A percentile compares a stretch with the other conserved stretches of the same genome.
phyloP scores from a whole-genome alignment of 2,113 vertebrate species.

The Amblyopsis rosae region DNA sequence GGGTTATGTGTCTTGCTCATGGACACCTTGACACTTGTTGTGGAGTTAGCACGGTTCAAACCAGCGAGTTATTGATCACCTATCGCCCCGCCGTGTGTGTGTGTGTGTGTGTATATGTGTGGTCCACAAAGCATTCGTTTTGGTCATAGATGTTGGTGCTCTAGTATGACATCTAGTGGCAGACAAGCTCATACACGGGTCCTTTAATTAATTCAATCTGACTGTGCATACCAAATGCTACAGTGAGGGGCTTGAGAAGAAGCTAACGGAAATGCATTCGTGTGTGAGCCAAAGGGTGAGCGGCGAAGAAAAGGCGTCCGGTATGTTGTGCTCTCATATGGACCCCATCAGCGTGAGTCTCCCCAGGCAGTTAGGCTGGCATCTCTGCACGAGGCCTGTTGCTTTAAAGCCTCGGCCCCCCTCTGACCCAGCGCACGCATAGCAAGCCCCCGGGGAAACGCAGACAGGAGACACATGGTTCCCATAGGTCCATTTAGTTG shows the following conservation, averaged over 20 bases:
- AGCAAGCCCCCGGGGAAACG: constrained; percentile 52
- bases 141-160: too few species aligned
- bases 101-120: too few species aligned
- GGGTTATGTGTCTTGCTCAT: too few species aligned
- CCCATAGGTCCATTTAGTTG: constrained; percentile 68
- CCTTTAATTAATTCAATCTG: constrained; percentile 26
- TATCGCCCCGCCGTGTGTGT: too few species aligned
- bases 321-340: constrained; percentile 73
- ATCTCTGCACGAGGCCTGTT: constrained; percentile 63
- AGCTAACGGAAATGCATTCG: constrained; percentile 8
- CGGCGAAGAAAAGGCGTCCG: constrained; percentile 38
- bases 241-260: constrained; percentile 15
- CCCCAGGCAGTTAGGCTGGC: constrained; percentile 68
- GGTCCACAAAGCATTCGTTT: too few species aligned
- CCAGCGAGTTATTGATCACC: too few species aligned
- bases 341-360: constrained; percentile 66
- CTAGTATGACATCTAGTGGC: too few species aligned
- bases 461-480: constrained; percentile 67
- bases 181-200: neutral
- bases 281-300: constrained; percentile 31
- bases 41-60: too few species aligned
- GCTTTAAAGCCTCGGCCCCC: constrained; percentile 68
- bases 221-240: constrained; percentile 40
- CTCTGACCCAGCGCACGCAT: constrained; percentile 64
- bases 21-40: too few species aligned